phyloP scores from a whole-genome alignment of 2,113 vertebrate species.

The Mesocricetus auratus region DNA sequence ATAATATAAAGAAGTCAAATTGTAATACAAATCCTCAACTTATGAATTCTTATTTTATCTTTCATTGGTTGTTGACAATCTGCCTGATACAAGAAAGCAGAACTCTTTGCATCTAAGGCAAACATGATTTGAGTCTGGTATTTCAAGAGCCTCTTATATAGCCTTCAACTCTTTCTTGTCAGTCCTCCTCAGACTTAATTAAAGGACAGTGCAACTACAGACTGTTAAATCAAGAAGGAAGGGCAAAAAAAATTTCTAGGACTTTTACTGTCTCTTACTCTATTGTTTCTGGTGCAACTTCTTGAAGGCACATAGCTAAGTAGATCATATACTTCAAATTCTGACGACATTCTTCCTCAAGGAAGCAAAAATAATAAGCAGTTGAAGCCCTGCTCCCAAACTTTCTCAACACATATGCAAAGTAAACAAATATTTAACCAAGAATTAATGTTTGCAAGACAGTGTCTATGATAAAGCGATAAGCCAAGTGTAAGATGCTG shows the following conservation, averaged over 20 bases:
- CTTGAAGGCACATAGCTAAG: not conserved
- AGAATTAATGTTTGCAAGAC: not conserved
- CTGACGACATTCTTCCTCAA: not conserved
- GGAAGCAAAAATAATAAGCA: not conserved
- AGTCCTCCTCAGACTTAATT: not conserved
- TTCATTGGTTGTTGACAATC: constrained; percentile 9
- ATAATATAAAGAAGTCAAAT: not conserved
- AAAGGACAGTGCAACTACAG: not conserved
- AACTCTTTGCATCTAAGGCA: constrained; percentile 15
- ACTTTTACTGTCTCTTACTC: not conserved
- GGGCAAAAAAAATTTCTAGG: not conserved
- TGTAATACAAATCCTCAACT: constrained; percentile 32
- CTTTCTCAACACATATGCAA: not conserved
- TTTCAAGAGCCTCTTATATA: not conserved
- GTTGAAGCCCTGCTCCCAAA: not conserved
- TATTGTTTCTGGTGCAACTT: constrained; percentile 1
- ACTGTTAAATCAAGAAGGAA: not conserved
- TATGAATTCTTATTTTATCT: constrained; percentile 17
- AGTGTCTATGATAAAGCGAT: not conserved
- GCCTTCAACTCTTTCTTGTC: not conserved
- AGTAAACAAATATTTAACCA: not conserved
- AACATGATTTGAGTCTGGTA: not conserved
- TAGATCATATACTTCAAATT: not conserved
- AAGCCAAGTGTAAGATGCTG: not conserved
- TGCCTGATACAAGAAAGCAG: not conserved